These are phyloP conservation scores for Mellivora capensis DNA, from an alignment of 2,113 vertebrate species.

Conservation along the genomic window DNA sequence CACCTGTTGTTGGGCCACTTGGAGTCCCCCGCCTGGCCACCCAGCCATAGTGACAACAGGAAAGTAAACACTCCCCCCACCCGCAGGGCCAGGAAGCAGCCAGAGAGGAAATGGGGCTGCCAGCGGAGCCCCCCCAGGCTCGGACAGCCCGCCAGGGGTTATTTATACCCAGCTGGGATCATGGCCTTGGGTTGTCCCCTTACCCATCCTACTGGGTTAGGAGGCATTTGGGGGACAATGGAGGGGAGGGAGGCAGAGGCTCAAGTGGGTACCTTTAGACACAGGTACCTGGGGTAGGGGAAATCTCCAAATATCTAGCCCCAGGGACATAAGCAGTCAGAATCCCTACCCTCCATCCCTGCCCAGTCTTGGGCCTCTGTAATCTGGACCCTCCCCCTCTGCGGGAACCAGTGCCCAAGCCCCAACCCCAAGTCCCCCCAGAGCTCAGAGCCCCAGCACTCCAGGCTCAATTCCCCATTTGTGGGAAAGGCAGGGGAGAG, in stretches of 20 bases:
- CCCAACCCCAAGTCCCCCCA: not conserved
- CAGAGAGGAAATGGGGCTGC: slow-evolving; percentile 69
- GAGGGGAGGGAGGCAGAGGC: not conserved
- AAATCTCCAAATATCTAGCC: not conserved
- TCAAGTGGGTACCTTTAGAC: not conserved
- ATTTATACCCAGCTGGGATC: slow-evolving; percentile 70
- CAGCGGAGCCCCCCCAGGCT: slow-evolving; percentile 59
- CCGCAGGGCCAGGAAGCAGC: slow-evolving; percentile 48
- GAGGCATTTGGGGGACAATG: not conserved
- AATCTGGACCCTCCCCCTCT: not conserved
- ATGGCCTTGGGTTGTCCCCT: slow-evolving; percentile 41
- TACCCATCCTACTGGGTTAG: not conserved
- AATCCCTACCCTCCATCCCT: not conserved
- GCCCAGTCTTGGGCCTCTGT: not conserved
- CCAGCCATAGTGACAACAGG: slow-evolving; percentile 68
- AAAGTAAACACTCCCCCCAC: slow-evolving; percentile 66
- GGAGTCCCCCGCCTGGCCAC: slow-evolving; percentile 65
- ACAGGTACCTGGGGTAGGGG: not conserved
- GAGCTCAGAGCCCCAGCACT: not conserved
- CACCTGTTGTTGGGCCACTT: slow-evolving; percentile 73
- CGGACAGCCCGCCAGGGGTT: slow-evolving; percentile 56
- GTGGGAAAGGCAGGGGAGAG: not conserved
- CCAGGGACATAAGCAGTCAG: not conserved
- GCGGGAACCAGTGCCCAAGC: not conserved
- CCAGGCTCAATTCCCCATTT: not conserved